Base-by-base conservation (phyloP, 2,113 vertebrate species). In the Dolichallabes microphthalmus region DNA sequence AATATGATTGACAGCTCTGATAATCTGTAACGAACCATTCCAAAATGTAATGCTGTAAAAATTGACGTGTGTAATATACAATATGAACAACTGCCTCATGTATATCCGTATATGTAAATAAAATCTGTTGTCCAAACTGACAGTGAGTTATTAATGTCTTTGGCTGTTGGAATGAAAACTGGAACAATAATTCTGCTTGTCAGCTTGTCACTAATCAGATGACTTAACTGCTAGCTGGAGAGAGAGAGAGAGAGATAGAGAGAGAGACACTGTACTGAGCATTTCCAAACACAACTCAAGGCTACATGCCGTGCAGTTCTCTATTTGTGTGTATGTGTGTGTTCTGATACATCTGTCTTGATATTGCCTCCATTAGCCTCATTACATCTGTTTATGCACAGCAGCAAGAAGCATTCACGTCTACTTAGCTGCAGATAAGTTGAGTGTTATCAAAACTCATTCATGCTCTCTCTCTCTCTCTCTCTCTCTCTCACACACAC, bases 281-380 rank as follows among this genome's bases (percentile, higher is more conserved):
- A 88, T 80, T 86, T 58, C 39, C 83, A 71, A 76, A 73, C 60
- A 58, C 69, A 68, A 79, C 83, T 87, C 73, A 45, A 83, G 63
- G 80, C 71, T 74, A 64, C 81, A 64, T 84, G 22, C 82, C n/a
- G 27, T 84, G 73, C 50, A n/a, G 6, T 27, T n/a, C 2, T 60
- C 15, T 39, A 52, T 39, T 45, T 55, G 8, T 74, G 17, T 64
- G 19, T 79, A 15, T 82, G 35, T 82, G 82, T 27, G 39, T 52
- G 27, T 60, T 57, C 75, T 58, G 76, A 86, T 89, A 81, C 76
- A 82, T 86, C 83, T 85, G 88, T 61, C 74, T 87, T 86, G 69
- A 82, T 86, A 84, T 87, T 86, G 71, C 63, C 82, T 82, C 79
- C 32, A 88, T 88, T 89, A 88, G 88, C 88, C 87, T 89, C 78